These are phyloP conservation scores for Spondyliosoma cantharus DNA, from an alignment of 2,797 vertebrate genomes.

Conservation along the genomic window DNA sequence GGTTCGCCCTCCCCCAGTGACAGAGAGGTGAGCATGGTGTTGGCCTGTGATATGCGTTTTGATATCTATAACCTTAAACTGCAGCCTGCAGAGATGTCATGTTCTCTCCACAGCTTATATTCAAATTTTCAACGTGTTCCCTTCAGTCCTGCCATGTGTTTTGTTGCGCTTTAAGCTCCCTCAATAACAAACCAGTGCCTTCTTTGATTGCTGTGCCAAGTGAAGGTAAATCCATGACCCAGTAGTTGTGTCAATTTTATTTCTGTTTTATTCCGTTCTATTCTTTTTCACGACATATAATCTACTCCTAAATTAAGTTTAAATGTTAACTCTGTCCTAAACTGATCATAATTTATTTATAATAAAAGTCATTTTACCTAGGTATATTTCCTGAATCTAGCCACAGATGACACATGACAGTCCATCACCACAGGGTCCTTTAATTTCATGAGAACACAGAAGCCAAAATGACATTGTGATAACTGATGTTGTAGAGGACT, in stretches of 20 bases:
- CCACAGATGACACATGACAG: neutral
- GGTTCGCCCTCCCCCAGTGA: slow-evolving; percentile 81
- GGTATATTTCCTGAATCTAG: neutral
- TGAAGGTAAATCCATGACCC: slow-evolving; percentile 14
- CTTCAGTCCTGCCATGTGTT: slow-evolving; percentile 36
- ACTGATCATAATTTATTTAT: slow-evolving; percentile 7
- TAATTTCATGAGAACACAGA: slow-evolving; percentile 13
- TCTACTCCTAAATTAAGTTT: neutral
- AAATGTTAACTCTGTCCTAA: neutral
- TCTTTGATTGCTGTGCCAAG: slow-evolving; percentile 34
- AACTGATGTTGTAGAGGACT: slow-evolving; percentile 24
- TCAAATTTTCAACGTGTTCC: slow-evolving; percentile 36
- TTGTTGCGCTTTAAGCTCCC: slow-evolving; percentile 38
- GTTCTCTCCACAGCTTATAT: slow-evolving; percentile 32
- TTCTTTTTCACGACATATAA: neutral
- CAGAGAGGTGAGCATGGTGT: slow-evolving; percentile 88
- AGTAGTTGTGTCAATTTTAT: slow-evolving; percentile 11
- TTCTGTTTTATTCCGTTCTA: neutral
- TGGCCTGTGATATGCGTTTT: slow-evolving; percentile 8
- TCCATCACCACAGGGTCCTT: neutral
- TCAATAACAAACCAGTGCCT: slow-evolving; percentile 48
- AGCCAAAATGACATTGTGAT: slow-evolving; percentile 9
- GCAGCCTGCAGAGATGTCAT: slow-evolving; percentile 38
- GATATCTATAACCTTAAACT: slow-evolving; percentile 40
- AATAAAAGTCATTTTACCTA: neutral